These are phyloP conservation scores for Chorisops tibialis DNA, from an alignment of 2,888 invertebrate species.

Conservation along the genomic window DNA sequence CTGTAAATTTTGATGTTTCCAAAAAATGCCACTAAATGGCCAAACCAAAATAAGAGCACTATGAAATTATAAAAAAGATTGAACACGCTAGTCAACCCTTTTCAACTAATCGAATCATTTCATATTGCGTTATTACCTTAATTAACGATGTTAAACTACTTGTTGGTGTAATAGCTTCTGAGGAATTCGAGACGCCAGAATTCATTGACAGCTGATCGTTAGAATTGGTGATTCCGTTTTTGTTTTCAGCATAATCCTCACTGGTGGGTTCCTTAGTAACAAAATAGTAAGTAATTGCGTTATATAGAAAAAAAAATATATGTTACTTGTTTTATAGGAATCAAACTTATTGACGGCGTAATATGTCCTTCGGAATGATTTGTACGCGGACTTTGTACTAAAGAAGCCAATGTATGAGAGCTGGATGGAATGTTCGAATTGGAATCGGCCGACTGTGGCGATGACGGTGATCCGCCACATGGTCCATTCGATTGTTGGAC, in stretches of 20 bases:
- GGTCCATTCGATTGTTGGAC: slow-evolving; percentile 35
- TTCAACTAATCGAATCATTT: too few relatives aligned
- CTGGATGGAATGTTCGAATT: slow-evolving; percentile 71
- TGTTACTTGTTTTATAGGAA: slow-evolving; percentile 76
- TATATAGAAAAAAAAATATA: background rate
- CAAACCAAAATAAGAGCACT: too few relatives aligned
- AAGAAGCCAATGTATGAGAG: slow-evolving; percentile 53
- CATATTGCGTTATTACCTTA: slow-evolving; percentile 57
- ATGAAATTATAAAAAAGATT: too few relatives aligned
- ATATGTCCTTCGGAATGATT: slow-evolving; percentile 56
- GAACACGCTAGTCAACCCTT: too few relatives aligned
- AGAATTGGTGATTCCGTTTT: slow-evolving; percentile 45
- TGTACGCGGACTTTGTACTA: slow-evolving; percentile 38
- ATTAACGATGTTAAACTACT: slow-evolving; percentile 75
- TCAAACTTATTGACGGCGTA: slow-evolving; percentile 80
- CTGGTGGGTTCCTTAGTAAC: slow-evolving; percentile 38
- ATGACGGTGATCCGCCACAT: slow-evolving; percentile 57
- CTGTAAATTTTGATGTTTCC: too few relatives aligned
- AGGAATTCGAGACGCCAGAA: slow-evolving; percentile 46
- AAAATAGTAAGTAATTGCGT: background rate
- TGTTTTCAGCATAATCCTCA: slow-evolving; percentile 36
- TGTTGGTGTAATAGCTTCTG: slow-evolving; percentile 55
- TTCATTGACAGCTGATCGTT: slow-evolving; percentile 47
- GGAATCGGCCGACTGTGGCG: slow-evolving; percentile 78
- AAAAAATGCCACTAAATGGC: too few relatives aligned